Evolutionary conservation across 2,888 invertebrate species (phyloP), one percentile per base, ranked within the genome.

Genomic region (Amaurobius ferox): DNA sequence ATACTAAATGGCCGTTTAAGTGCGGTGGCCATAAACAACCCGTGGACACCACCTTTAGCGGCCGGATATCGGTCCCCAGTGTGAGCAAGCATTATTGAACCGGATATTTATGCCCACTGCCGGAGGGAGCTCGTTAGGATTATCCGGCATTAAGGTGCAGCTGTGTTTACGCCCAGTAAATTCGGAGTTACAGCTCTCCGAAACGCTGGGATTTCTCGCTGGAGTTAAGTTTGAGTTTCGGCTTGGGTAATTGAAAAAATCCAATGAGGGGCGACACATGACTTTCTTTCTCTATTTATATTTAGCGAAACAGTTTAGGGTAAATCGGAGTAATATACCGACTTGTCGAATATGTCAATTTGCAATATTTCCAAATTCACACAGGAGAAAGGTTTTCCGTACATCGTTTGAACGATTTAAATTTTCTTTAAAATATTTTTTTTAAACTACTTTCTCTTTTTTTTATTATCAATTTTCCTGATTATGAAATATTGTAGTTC

Each of bases 141-240:
- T 83, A 76, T 64, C 62, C 28, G 23, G 39, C 62, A 70, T 76
- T 83, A 76, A 83, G 70, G 67, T 67, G 55, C 44, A 76, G 74
- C 81, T 28, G 76, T 76, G 81, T 83, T 76, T 83, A 71, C 76
- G 44, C 48, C 81, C 26, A 67, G 80, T 81, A 76, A 76, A 62
- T 23, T 35, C n/a, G 62, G 68, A 81, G 76, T 70, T 70, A 64
- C 68, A 23, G 62, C 55, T 55, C 2, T 55, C 19, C 55, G 23
- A 55, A 55, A 44, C 44, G 16, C 44, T 16, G 9, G 44, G 44
- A 44, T 44, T 44, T 44, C 44, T 44, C 16, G 9, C 44, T 2
- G 2, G 16, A 35, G 2, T 44, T 44, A 13, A 7, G 9, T 44
- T 44, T 7, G 44, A 16, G 16, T 44, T 44, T 16, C 6, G 9